Evolutionary conservation across 2,888 invertebrate species (phyloP), one percentile per base, ranked within the genome.

Genomic region (Ctenicera cuprea): DNA sequence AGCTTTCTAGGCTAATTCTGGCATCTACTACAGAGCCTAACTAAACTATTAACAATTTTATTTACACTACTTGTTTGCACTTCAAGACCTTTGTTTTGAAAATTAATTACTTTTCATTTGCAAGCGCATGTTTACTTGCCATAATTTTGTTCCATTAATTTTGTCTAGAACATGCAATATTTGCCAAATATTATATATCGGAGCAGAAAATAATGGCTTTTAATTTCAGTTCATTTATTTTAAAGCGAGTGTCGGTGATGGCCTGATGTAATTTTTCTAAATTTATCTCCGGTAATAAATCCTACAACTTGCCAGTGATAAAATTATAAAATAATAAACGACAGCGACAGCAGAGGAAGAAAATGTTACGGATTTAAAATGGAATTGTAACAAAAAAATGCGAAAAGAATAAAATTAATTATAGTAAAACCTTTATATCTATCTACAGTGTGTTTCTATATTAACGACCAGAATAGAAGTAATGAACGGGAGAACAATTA

Each of bases 131-230:
- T 59, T 67, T 57, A 54, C 30, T 45, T 45, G 12, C 43, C 38
- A 59, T 57, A 67, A 67, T 59, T 57, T 67, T 59, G 48, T 57
- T 69, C 43, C 69, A 69, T 69, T 69, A 69, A 61, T 69, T 52
- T 61, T 50, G 22, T 48, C 45, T 38, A 52, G 57, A 59, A 43
- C 26, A 18, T n/a, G 57, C 45, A 45, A 59, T 67, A 67, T 67
- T 43, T 67, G 45, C 57, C 12, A 67, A 59, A 50, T 65, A 48
- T 30, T 7, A 54, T 45, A 22, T 26, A 30, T 4, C 22, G 22
- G 18, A 59, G 38, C n/a, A 26, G 26, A 26, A 26, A 26, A 26
- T 26, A 61, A 61, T 20, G 18, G 16, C 38, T 38, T 38, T 61
- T 61, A 37, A 61, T 61, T 61, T 61, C 38, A 38, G 12, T 18